Percentiles rank a stretch among this genome's conserved stretches.
Evolutionary conservation across 2,113 vertebrate genomes (phyloP).

Genomic region (Pelodiscus sinensis): DNA sequence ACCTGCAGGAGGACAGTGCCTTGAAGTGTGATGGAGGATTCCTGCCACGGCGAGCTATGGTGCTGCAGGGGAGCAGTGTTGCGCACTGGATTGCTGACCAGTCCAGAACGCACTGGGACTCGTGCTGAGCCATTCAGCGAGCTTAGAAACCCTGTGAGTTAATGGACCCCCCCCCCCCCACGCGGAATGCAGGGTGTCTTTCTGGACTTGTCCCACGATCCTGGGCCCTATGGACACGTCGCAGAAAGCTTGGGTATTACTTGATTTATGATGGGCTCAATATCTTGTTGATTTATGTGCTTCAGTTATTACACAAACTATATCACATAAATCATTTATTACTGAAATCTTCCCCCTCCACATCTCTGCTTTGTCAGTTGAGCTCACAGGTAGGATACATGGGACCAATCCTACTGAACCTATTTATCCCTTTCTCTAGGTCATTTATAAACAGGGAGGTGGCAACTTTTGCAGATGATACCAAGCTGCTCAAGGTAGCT

Average conservation of each 20-base stretch:
- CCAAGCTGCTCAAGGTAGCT: no score
- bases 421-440: no score
- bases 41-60: neutral
- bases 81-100: neutral
- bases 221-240: neutral
- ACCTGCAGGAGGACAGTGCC: neutral
- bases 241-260: neutral
- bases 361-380: no score
- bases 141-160: no score
- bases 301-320: accelerated
- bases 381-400: no score
- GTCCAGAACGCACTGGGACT: neutral
- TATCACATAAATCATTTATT: no score
- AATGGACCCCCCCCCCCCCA: no score
- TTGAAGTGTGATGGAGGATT: neutral
- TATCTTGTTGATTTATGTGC: accelerated
- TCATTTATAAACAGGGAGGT: no score
- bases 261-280: accelerated
- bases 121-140: neutral
- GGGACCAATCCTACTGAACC: no score
- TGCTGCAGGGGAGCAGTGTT: neutral
- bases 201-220: neutral
- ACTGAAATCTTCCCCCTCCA: no score
- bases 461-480: no score
- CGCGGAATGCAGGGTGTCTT: accelerated